Evolutionary conservation across 2,797 vertebrate genomes (phyloP).

Genomic region (Nannoperca australis): DNA sequence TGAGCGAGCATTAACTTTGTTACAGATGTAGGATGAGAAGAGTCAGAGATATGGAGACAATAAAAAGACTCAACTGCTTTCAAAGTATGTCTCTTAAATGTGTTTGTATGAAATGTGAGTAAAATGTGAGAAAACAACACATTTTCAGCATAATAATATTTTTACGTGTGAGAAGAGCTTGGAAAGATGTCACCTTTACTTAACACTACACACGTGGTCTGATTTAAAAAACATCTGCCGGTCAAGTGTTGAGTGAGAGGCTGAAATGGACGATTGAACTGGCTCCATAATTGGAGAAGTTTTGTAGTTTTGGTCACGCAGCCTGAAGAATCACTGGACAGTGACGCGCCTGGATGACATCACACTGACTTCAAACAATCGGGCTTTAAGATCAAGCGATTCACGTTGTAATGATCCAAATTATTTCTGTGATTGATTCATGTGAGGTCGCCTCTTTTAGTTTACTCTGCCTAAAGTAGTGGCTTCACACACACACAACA

Average conservation of each 20-base stretch:
- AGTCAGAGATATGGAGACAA: not conserved
- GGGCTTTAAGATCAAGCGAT: conserved; percentile 5
- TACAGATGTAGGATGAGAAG: conserved; percentile 38
- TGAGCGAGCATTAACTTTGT: conserved; percentile 40
- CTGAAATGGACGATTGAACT: not conserved
- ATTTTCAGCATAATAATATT: not conserved
- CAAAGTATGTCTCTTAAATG: not conserved
- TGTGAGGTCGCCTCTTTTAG: not conserved
- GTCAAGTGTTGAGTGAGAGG: not conserved
- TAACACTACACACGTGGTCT: not conserved
- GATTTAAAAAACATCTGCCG: not conserved
- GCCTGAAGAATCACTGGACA: conserved; percentile 7
- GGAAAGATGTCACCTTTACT: not conserved
- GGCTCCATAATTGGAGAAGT: conserved; percentile 4
- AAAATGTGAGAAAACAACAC: not conserved
- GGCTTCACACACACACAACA: not conserved
- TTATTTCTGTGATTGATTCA: not conserved
- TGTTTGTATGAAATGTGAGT: not conserved
- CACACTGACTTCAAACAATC: conserved; percentile 18
- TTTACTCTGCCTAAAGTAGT: not conserved
- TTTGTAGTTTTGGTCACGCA: conserved; percentile 6
- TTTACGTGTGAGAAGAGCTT: not conserved
- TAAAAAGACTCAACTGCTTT: not conserved
- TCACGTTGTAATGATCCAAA: not conserved
- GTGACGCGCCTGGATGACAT: not conserved